phyloP scores from a whole-genome alignment of 2,888 invertebrate species.

The Amiota mariae region DNA sequence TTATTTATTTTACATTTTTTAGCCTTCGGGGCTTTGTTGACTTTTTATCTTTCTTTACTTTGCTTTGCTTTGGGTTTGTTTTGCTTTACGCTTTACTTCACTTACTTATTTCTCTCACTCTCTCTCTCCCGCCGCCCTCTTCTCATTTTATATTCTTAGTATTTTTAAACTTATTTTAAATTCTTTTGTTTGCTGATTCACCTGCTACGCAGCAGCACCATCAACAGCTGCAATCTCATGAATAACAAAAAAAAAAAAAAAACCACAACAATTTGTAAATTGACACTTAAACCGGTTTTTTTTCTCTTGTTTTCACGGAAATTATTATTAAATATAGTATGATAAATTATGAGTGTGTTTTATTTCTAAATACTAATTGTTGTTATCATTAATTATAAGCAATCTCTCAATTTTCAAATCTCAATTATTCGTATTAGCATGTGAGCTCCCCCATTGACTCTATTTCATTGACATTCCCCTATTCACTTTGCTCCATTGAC shows the following conservation, averaged over 20 bases:
- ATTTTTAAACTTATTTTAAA: slow-evolving; percentile 15
- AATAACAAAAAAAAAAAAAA: slow-evolving; percentile 10
- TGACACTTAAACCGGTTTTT: slow-evolving; percentile 54
- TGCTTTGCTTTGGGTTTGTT: slow-evolving; percentile 34
- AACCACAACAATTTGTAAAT: slow-evolving; percentile 27
- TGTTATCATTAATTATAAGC: slow-evolving; percentile 35
- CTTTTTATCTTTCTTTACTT: slow-evolving; percentile 48
- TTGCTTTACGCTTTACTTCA: slow-evolving; percentile 34
- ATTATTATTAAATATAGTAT: slow-evolving; percentile 49
- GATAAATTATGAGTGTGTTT: slow-evolving; percentile 41
- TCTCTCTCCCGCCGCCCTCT: not conserved
- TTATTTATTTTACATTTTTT: slow-evolving; percentile 40
- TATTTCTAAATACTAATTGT: slow-evolving; percentile 5
- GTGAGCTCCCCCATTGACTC: too few relatives aligned
- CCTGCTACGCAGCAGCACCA: slow-evolving; percentile 46
- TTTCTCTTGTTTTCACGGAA: slow-evolving; percentile 13
- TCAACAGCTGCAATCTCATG: slow-evolving; percentile 11
- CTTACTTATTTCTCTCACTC: slow-evolving; percentile 37
- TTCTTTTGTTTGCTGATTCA: slow-evolving; percentile 48
- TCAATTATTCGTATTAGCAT: too few relatives aligned
- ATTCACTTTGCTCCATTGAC: too few relatives aligned
- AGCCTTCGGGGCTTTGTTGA: slow-evolving; percentile 42
- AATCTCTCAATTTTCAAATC: slow-evolving; percentile 19
- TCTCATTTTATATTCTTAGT: slow-evolving; percentile 6
- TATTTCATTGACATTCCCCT: too few relatives aligned